Conservation (phyloP, 2,113 vertebrate species). For the Sapayoa aenigma region DNA sequence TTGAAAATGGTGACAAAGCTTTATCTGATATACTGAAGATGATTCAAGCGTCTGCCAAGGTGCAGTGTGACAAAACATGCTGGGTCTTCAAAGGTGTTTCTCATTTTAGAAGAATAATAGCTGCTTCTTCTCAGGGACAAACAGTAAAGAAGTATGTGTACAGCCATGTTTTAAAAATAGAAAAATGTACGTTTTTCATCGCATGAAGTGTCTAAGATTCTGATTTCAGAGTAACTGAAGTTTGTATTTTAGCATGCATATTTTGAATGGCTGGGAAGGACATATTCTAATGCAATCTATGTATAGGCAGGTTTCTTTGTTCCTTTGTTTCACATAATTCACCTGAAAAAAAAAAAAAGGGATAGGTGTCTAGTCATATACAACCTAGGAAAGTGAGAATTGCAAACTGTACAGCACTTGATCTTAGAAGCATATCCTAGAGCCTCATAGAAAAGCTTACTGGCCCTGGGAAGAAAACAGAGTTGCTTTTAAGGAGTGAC, state of each 20-base stretch:
- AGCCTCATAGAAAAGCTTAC: not conserved
- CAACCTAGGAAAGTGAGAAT: not conserved
- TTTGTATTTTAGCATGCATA: not conserved
- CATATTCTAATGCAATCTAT: not conserved
- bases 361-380: not conserved
- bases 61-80: not conserved
- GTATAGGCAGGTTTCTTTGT: not conserved
- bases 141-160: not conserved
- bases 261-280: not conserved
- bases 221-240: not conserved
- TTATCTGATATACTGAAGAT: not conserved
- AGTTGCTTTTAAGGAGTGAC: not conserved
- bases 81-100: not conserved
- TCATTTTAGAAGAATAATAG: not conserved
- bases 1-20: not conserved
- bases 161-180: not conserved
- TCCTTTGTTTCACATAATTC: not conserved
- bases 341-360: not conserved
- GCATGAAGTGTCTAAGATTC: not conserved
- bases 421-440: not conserved
- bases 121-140: not conserved
- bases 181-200: accelerated
- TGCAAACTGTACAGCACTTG: not conserved
- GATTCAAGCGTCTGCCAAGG: not conserved
- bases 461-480: not conserved